phyloP scores from a whole-genome alignment of 1,140 invertebrate species.

The Microvelia longipes region DNA sequence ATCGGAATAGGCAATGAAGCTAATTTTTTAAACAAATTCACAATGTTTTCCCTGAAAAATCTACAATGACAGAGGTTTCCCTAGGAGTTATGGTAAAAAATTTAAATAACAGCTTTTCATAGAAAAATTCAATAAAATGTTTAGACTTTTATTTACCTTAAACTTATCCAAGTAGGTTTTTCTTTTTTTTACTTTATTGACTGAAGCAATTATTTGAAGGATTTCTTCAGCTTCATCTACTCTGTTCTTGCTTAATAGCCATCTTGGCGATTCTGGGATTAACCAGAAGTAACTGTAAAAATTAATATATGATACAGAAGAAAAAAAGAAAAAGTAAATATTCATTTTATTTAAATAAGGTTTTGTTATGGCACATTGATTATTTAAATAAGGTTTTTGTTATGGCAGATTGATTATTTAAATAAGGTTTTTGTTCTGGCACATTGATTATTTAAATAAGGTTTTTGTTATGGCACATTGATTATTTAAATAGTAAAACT shows the following conservation, averaged over 20 bases:
- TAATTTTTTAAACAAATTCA: too few relatives aligned
- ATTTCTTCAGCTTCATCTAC: conserved; percentile 49
- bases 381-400: too few relatives aligned
- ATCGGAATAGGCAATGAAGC: too few relatives aligned
- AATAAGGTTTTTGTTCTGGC: too few relatives aligned
- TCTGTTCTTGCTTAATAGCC: conserved; percentile 57
- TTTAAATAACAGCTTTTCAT: too few relatives aligned
- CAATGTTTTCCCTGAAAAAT: too few relatives aligned
- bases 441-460: background rate
- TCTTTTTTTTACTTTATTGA: conserved; percentile 40
- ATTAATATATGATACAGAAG: conserved; percentile 19
- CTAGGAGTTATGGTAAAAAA: too few relatives aligned
- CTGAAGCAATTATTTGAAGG: conserved; percentile 48
- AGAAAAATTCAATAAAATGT: too few relatives aligned
- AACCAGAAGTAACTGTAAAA: conserved; percentile 38
- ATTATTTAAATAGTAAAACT: background rate
- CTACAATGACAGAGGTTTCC: too few relatives aligned
- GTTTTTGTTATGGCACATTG: background rate
- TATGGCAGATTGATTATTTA: too few relatives aligned
- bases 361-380: background rate
- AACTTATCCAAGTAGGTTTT: conserved; percentile 35
- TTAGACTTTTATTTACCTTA: conserved; percentile 31
- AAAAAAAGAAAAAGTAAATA: conserved; percentile 30
- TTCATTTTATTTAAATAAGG: background rate
- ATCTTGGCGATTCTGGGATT: conserved; percentile 65